Base-by-base conservation (phyloP, 1,140 invertebrate genomes). In the Formica selysi region DNA sequence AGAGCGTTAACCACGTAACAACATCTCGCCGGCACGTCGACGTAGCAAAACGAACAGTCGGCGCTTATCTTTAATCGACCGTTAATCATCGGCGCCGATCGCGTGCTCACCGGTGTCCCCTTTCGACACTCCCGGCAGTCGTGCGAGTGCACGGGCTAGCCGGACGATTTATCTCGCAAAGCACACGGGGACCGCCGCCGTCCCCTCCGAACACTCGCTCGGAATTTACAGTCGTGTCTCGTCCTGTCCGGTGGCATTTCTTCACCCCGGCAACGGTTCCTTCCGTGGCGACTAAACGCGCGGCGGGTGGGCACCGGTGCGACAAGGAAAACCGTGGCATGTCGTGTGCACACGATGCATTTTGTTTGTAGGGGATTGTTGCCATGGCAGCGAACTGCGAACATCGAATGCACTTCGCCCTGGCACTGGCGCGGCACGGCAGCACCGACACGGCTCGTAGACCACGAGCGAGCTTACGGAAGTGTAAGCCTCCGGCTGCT, bases 291-390 rank as follows among this genome's bases (percentile, higher is more conserved):
- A 59, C 80, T 89, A 88, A 89, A 87, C 81, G 89, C 80, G 74
- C 85, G 71, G 83, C 87, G 83, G 88, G 86, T 89, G 68, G 79
- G 36, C 65, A 48, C 64, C 38, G 70, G 64, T 59, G 67, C 76
- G 85, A 79, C 85, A 86, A 71, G 62, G 87, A 80, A 79, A 86
- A 41, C 76, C 62, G 83, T 81, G 73, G 76, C 83, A 87, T 57
- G 44, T 76, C 73, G 73, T 67, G 80, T 67, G 68, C 64, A 70
- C 83, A 73, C 79, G 86, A 85, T 59, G 90, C 86, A 88, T 91
- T 88, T 89, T 91, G 91, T 91, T 91, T 89, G 88, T 88, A 90
- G 89, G 89, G 88, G 89, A 90, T 90, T 65, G 90, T 91, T 87
- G 87, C 89, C 90, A 91, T 91, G 90, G 91, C 84, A 89, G 89